Evolutionary conservation across 1,140 invertebrate genomes (phyloP).

Genomic region (Drosophila dunni): DNA sequence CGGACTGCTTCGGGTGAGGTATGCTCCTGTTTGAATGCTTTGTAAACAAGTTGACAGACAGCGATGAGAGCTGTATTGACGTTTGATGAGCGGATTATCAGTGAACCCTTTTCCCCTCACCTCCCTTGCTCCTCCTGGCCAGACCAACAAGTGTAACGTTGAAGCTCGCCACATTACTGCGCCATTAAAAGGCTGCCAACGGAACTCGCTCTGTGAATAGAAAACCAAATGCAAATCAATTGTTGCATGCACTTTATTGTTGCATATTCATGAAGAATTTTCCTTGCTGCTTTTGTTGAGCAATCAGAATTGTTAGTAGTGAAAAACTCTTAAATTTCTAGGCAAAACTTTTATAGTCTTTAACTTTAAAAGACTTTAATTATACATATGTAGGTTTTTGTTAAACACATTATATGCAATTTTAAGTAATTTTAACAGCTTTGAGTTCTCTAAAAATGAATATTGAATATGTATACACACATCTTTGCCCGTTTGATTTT

Average conservation of each 20-base stretch:
- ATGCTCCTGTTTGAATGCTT: conserved; percentile 50
- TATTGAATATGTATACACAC: no score
- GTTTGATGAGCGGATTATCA: conserved; percentile 80
- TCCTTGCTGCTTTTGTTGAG: no score
- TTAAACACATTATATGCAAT: no score
- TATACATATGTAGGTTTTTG: no score
- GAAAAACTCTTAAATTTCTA: no score
- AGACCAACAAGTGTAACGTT: conserved; percentile 64
- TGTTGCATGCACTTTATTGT: not conserved
- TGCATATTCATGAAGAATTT: no score
- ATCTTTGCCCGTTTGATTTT: no score
- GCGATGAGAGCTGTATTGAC: conserved; percentile 62
- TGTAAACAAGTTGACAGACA: conserved; percentile 78
- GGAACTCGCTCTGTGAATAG: not conserved
- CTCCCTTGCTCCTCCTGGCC: conserved; percentile 10
- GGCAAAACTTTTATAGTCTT: no score
- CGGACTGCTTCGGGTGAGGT: not conserved
- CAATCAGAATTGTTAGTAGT: no score
- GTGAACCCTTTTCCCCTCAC: conserved; percentile 21
- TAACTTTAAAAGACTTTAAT: no score
- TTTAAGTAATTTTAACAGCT: no score
- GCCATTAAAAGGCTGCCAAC: conserved; percentile 9
- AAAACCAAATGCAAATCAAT: not conserved
- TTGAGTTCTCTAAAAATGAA: no score
- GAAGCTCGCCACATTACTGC: conserved; percentile 38